Conservation (phyloP, 1,140 invertebrate genomes). For the Melitaea cinxia region DNA sequence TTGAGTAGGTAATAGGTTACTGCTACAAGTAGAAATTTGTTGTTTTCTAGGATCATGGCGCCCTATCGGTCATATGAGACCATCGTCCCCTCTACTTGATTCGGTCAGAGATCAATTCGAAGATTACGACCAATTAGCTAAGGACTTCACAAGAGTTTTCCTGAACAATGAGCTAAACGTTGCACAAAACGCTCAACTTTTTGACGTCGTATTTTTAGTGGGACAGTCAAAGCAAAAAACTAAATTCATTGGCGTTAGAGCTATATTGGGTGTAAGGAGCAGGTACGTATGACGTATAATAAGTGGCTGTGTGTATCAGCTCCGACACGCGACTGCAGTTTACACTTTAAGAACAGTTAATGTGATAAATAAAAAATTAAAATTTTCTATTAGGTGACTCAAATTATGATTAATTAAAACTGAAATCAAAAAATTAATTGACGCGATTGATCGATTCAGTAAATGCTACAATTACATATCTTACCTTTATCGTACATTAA, state of each 20-base stretch:
- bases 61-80: constrained; percentile 96
- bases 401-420: too few relatives aligned
- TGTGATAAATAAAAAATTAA: too few relatives aligned
- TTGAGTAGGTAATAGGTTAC: too few relatives aligned
- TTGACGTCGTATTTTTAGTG: constrained; percentile 95
- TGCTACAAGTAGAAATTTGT: too few relatives aligned
- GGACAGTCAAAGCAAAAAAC: constrained; percentile 95
- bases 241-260: constrained; percentile 93
- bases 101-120: constrained; percentile 96
- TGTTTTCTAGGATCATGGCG: constrained; percentile 90
- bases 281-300: constrained; percentile 79
- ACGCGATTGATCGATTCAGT: too few relatives aligned
- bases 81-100: constrained; percentile 94
- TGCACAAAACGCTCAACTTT: constrained; percentile 88
- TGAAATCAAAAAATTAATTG: too few relatives aligned
- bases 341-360: too few relatives aligned
- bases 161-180: constrained; percentile 89
- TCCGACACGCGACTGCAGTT: too few relatives aligned
- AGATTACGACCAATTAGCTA: constrained; percentile 95
- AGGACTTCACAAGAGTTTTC: constrained; percentile 95
- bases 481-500: neutral
- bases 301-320: too few relatives aligned
- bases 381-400: too few relatives aligned
- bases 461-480: too few relatives aligned
- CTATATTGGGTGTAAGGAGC: constrained; percentile 94